Base-by-base conservation (phyloP, 2,797 vertebrate genomes). In the Pseudopleuronectes americanus region DNA sequence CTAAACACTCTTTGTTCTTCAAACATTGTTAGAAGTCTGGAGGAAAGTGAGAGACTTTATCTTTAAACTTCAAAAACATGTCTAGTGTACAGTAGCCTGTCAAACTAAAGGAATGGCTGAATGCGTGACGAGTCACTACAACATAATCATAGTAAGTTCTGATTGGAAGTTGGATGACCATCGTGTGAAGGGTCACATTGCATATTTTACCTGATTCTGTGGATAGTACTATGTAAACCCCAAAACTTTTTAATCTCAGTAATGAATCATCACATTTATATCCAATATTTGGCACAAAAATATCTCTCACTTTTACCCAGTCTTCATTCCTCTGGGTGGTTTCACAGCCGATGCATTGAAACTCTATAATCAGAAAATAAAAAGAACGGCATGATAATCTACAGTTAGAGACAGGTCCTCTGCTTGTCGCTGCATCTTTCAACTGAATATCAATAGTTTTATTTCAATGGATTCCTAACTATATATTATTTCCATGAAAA, bases 371-470 rank as follows among this genome's bases (percentile, higher is more conserved):
- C 33, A 57, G 4, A 57, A 28, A n/a, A 57, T 13, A 22, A 36
- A 33, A 47, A 19, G 2, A 22, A 10, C 16, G 26, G 17, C 28
- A 48, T 36, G 16, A 43, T 5, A 64, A 52, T 38, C n/a, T 21
- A 8, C 17, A 53, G 57, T 28, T 28, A 19, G 13, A 48, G 43
- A 41, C 55, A 57, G 21, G 22, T 36, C 12, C 33, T 21, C 36
- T 57, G 12, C 33, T 13, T 16, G 33, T 3, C 4, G 12, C n/a
- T 22, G 19, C 19, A 14, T 38, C n/a, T 38, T 2, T 41, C 22
- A 23, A 57, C 19, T 57, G 41, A 60, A 60, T 26, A 60, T 47
- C 23, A 45, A 13, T 28, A 28, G 8, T 28, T 60, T 59, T 4
- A 23, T 23, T 24, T 43, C 24, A 14, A 12, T 31, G 1, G 28